phyloP scores from a whole-genome alignment of 2,797 vertebrate genomes.

The Cuniculus paca region DNA sequence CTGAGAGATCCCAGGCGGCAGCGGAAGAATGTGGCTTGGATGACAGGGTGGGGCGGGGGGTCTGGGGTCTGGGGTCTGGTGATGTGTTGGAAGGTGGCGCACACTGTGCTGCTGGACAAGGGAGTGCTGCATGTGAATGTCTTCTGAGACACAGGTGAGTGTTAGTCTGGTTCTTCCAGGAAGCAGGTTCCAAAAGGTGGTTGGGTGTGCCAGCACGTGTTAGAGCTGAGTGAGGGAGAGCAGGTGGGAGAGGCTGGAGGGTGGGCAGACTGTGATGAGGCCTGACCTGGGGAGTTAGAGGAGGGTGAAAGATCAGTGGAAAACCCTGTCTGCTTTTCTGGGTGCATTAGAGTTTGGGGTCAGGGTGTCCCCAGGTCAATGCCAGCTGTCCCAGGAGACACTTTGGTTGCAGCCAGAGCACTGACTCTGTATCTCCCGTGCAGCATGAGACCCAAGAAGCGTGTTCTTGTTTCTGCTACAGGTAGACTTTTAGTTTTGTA shows the following conservation, averaged over 20 bases:
- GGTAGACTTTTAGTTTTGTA: neutral
- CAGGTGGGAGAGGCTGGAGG: neutral
- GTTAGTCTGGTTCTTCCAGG: neutral
- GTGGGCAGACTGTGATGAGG: neutral
- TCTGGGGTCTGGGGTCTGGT: neutral
- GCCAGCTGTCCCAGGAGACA: neutral
- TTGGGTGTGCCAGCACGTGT: neutral
- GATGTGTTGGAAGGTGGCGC: neutral
- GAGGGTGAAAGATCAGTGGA: too few species aligned
- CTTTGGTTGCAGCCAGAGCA: neutral
- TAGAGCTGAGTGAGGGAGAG: neutral
- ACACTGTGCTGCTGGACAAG: rapidly evolving
- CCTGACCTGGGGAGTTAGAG: neutral
- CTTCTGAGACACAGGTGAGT: neutral
- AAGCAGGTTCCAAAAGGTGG: neutral
- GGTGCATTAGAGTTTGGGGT: neutral
- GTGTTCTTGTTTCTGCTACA: neutral
- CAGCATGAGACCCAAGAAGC: neutral
- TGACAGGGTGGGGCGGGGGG: neutral
- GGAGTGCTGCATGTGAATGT: neutral
- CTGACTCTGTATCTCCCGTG: too few species aligned
- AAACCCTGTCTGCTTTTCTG: neutral
- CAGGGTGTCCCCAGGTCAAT: neutral
- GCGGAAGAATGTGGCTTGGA: neutral
- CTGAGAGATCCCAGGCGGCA: neutral